Evolutionary conservation across 2,113 vertebrate genomes (phyloP).

Genomic region (Cyphomyrus plagiostoma): DNA sequence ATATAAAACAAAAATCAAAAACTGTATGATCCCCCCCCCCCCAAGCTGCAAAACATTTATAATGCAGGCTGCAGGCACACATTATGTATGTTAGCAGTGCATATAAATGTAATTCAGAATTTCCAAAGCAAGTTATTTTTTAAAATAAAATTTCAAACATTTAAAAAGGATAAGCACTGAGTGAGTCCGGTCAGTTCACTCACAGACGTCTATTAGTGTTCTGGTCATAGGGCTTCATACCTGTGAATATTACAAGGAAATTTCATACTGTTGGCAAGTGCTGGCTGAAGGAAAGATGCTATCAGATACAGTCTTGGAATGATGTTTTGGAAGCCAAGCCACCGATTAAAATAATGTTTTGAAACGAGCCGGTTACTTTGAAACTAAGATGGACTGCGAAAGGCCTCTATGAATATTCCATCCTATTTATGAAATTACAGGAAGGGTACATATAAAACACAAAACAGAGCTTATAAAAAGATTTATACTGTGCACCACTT

Average conservation of each 20-base stretch:
- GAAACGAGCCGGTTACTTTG: neutral
- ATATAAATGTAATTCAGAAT: neutral
- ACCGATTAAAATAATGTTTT: neutral
- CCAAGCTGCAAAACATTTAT: neutral
- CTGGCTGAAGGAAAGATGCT: neutral
- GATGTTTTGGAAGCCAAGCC: neutral
- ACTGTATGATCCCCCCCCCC: neutral
- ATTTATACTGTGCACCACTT: neutral
- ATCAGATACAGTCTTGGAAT: slow-evolving; percentile 1
- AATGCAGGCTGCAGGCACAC: neutral
- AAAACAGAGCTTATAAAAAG: neutral
- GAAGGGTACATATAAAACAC: neutral
- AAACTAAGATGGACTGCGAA: neutral
- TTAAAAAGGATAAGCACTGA: neutral
- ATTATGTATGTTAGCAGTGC: neutral
- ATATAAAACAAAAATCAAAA: neutral
- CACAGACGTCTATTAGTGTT: neutral
- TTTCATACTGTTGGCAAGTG: neutral
- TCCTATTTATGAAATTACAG: slow-evolving; percentile 1
- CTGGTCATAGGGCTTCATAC: neutral
- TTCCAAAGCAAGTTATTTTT: neutral
- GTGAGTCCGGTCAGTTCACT: neutral
- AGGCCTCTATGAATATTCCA: neutral
- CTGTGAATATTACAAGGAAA: neutral
- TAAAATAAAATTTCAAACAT: neutral